phyloP scores from a whole-genome alignment of 2,113 vertebrate genomes.

The Poecilia latipinna region DNA sequence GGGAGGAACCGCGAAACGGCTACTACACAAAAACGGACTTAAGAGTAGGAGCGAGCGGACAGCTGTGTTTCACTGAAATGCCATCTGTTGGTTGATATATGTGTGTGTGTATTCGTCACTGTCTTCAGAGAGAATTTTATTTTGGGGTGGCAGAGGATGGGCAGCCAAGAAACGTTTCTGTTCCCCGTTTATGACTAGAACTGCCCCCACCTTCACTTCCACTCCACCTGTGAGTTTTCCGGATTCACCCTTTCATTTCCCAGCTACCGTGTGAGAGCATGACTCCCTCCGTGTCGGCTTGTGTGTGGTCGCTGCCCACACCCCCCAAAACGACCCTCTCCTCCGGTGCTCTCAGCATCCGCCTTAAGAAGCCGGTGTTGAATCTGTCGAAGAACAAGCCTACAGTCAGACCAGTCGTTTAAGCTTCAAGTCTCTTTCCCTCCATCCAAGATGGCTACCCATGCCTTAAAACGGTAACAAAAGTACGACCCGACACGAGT shows the following conservation, averaged over 20 bases:
- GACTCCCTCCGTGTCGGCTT: conserved; percentile 27
- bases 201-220: background rate
- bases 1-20: conserved; percentile 49
- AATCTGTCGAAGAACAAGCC: conserved; percentile 66
- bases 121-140: conserved; percentile 77
- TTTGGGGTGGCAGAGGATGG: conserved; percentile 49
- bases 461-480: conserved; percentile 73
- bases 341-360: conserved; percentile 77
- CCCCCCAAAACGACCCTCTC: conserved; percentile 28
- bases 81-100: conserved; percentile 38
- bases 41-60: conserved; percentile 51
- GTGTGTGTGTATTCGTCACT: conserved; percentile 66
- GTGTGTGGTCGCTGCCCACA: background rate
- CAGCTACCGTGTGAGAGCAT: conserved; percentile 10
- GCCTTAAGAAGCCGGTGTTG: conserved; percentile 68
- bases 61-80: conserved; percentile 51
- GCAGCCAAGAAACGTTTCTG: conserved; percentile 50
- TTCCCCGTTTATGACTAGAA: conserved; percentile 64
- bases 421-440: conserved; percentile 66
- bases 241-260: too few relatives aligned
- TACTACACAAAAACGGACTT: conserved; percentile 26
- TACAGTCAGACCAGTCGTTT: conserved; percentile 72
- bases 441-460: conserved; percentile 64
- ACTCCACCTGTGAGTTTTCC: conserved; percentile 44
- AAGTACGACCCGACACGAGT: conserved; percentile 53